Conservation (phyloP, 2,888 invertebrate genomes). For the Dasysyrphus albostriatus region DNA sequence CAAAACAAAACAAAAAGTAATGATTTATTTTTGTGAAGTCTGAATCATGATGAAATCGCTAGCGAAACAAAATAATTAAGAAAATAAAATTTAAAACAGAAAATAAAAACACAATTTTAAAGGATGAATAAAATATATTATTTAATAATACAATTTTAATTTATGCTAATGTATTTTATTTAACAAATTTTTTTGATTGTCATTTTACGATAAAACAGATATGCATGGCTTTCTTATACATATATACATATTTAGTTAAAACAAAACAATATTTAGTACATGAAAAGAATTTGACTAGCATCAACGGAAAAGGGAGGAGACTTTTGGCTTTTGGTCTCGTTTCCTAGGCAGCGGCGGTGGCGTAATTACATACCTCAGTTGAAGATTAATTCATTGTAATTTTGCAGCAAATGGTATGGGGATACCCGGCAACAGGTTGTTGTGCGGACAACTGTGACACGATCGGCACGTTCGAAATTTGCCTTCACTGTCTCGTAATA, state of each 20-base stretch:
- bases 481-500: slow-evolving; percentile 99
- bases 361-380: slow-evolving; percentile 86
- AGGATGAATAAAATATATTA: slow-evolving; percentile 76
- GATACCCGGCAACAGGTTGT: slow-evolving; percentile 98
- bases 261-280: slow-evolving; percentile 25
- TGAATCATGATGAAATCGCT: slow-evolving; percentile 82
- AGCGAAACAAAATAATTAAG: slow-evolving; percentile 72
- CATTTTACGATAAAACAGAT: slow-evolving; percentile 31
- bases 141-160: slow-evolving; percentile 61
- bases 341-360: neutral
- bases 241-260: slow-evolving; percentile 35
- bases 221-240: neutral
- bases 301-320: neutral
- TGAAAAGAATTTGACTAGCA: slow-evolving; percentile 58
- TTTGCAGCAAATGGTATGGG: slow-evolving; percentile 95
- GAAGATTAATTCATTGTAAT: slow-evolving; percentile 97
- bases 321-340: neutral
- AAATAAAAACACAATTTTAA: slow-evolving; percentile 68
- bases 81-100: slow-evolving; percentile 43
- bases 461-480: slow-evolving; percentile 99
- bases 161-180: slow-evolving; percentile 33
- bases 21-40: slow-evolving; percentile 80
- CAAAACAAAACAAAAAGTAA: slow-evolving; percentile 72
- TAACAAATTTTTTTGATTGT: slow-evolving; percentile 15
- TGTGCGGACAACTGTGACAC: slow-evolving; percentile 97